These are phyloP conservation scores for Cantharis lateralis DNA, from an alignment of 2,888 invertebrate species.

Conservation along the genomic window DNA sequence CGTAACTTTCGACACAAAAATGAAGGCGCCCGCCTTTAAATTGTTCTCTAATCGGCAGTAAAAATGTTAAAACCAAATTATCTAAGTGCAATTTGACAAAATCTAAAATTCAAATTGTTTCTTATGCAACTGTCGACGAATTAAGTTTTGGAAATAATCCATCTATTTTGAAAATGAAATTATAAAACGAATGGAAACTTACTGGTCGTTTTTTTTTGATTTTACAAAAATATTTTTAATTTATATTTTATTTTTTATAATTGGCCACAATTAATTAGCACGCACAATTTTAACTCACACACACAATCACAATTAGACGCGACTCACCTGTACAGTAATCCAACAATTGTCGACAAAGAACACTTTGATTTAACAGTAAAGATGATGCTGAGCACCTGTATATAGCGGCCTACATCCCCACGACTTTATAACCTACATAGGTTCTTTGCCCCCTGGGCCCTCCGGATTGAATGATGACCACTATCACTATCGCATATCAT, in stretches of 20 bases:
- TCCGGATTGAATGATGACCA: constrained; percentile 31
- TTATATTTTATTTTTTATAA: not conserved
- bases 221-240: not conserved
- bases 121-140: not conserved
- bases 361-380: constrained; percentile 39
- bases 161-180: no score
- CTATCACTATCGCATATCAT: constrained; percentile 20
- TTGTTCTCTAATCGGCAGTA: not conserved
- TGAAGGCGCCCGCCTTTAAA: not conserved
- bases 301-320: not conserved
- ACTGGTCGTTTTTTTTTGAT: not conserved
- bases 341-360: constrained; percentile 42
- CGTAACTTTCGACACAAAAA: not conserved
- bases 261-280: not conserved
- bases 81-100: not conserved
- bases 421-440: constrained; percentile 52
- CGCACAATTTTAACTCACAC: constrained; percentile 1
- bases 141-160: no score
- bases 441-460: constrained; percentile 34
- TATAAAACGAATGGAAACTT: not conserved
- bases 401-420: constrained; percentile 58
- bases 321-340: constrained; percentile 42
- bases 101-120: not conserved
- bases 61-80: not conserved
- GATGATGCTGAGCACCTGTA: constrained; percentile 40